Percentiles rank a stretch among this genome's conserved stretches.
phyloP scores from a whole-genome alignment of 2,797 vertebrate species.

The Okamejei kenojei region DNA sequence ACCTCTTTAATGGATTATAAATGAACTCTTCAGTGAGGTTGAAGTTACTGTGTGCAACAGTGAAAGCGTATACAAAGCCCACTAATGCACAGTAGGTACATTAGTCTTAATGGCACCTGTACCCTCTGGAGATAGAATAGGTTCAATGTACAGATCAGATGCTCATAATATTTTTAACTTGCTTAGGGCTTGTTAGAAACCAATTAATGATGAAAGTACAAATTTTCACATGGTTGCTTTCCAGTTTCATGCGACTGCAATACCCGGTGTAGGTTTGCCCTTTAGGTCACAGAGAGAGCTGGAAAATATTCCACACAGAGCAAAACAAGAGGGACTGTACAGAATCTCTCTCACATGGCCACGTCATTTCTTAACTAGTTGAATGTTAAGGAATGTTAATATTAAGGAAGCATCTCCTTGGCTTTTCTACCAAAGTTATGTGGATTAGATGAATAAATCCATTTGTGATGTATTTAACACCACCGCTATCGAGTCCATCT shows the following conservation, averaged over 20 bases:
- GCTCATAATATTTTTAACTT: constrained; percentile 14
- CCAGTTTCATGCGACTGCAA: background rate
- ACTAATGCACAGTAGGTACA: background rate
- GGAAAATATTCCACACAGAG: background rate
- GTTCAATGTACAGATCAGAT: constrained; percentile 3
- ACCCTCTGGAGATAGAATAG: background rate
- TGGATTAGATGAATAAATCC: background rate
- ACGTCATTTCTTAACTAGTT: background rate
- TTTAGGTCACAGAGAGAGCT: background rate
- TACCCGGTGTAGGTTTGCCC: background rate
- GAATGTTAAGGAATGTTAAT: too few species aligned
- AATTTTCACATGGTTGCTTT: constrained; percentile 10
- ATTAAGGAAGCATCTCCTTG: background rate
- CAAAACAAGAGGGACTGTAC: background rate
- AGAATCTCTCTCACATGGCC: background rate
- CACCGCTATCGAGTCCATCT: too few species aligned
- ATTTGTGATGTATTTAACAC: background rate
- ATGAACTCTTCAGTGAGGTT: background rate
- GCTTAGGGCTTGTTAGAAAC: constrained; percentile 14
- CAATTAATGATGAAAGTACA: background rate
- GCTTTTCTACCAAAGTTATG: background rate
- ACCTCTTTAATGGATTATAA: background rate
- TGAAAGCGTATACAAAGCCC: background rate
- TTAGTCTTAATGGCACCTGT: background rate
- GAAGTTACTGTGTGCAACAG: background rate